These are phyloP conservation scores for Hydraecia micacea DNA, from an alignment of 2,888 invertebrate species.

Conservation along the genomic window DNA sequence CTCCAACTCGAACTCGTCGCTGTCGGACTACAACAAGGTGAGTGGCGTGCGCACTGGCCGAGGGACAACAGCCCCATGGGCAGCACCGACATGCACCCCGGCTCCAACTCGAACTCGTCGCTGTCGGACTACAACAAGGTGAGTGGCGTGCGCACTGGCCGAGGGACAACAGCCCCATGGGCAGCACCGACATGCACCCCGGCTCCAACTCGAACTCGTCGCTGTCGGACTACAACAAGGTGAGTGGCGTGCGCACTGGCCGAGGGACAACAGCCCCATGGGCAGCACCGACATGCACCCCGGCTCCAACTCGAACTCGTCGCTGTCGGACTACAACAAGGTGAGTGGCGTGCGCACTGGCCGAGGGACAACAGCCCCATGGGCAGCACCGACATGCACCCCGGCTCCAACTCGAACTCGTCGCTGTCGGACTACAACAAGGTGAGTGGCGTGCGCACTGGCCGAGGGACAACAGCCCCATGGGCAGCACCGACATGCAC, in stretches of 20 bases:
- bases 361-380: slow-evolving; percentile 56
- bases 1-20: slow-evolving; percentile 73
- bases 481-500: slow-evolving; percentile 69
- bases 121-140: slow-evolving; percentile 85
- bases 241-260: slow-evolving; percentile 37
- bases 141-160: no score
- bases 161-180: slow-evolving; percentile 60
- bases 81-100: slow-evolving; percentile 69
- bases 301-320: slow-evolving; percentile 71
- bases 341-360: slow-evolving; percentile 56
- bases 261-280: slow-evolving; percentile 58
- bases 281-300: slow-evolving; percentile 70
- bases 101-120: slow-evolving; percentile 72
- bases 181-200: slow-evolving; percentile 69
- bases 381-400: slow-evolving; percentile 70
- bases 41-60: no score
- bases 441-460: slow-evolving; percentile 63
- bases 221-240: slow-evolving; percentile 84
- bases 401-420: slow-evolving; percentile 70
- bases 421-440: slow-evolving; percentile 84
- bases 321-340: slow-evolving; percentile 84
- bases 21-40: slow-evolving; percentile 84
- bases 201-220: slow-evolving; percentile 73
- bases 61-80: slow-evolving; percentile 61
- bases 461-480: slow-evolving; percentile 55